Base-by-base conservation (phyloP, 2,797 vertebrate genomes). In the Hoplostethus atlanticus region DNA sequence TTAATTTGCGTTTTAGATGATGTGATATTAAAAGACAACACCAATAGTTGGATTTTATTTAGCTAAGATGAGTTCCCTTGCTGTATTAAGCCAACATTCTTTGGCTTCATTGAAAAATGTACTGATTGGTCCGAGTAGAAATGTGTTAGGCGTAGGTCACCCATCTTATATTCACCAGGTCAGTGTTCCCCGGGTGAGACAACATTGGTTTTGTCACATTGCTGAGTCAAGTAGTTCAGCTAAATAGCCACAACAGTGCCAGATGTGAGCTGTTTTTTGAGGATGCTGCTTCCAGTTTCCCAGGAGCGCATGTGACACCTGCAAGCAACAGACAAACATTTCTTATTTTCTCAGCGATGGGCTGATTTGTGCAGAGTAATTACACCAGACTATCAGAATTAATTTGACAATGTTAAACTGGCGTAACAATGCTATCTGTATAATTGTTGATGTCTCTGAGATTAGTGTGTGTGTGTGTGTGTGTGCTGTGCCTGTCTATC, bases 341-440 rank as follows among this genome's bases (percentile, higher is more conserved):
- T 13, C 38, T 55, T 0, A 54, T 65, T 63, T 79, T 59, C 52
- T 59, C 7, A 5, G 16, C 0, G 10, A 50, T 13, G 28, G 47
- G 3, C 68, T 83, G 77, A 69, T 75, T 79, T 82, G 76, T 64
- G 73, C 64, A 62, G 30, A 51, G 59, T 72, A 80, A 87, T 88
- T 82, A 87, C 2, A 36, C 47, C 50, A 51, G 46, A 72, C 79
- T 71, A 87, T 83, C 77, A 58, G 56, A 81, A 85, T 86, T 86
- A 82, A 81, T 85, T 84, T 73, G 66, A 64, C 66, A 63, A 42
- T 0, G 51, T 55, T 68, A 30, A 6, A 48, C 67, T 54, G 75
- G 73, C 84, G 81, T 77, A 82, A 84, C 75, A 55, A 68, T 17
- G 61, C 64, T 76, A 85, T 86, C 75, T 44, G 62, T 50, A 68